Conservation (phyloP, 2,113 vertebrate species). For the Erinaceus europaeus region DNA sequence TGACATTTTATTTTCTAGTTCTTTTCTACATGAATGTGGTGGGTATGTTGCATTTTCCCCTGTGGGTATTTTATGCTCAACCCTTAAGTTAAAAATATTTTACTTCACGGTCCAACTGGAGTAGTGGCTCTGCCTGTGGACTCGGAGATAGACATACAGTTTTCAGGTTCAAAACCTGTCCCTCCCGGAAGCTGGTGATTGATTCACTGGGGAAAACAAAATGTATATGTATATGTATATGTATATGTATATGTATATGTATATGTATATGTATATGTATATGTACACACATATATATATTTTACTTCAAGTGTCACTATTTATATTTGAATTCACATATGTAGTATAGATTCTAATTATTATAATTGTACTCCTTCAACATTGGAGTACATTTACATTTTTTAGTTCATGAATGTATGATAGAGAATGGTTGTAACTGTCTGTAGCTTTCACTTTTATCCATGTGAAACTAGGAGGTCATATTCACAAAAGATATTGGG, state of each 20-base stretch:
- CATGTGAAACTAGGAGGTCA: background rate
- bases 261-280: no score
- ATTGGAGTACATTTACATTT: conserved; percentile 18
- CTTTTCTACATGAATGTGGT: background rate
- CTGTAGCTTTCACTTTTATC: background rate
- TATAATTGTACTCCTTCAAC: background rate
- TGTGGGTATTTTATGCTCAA: background rate
- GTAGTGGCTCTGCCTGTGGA: no score
- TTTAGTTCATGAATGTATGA: background rate
- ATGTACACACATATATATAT: no score
- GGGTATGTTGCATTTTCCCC: background rate
- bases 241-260: no score
- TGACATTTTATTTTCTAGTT: conserved; percentile 22
- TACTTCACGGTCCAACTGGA: no score
- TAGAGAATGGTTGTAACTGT: background rate
- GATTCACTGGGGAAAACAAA: no score
- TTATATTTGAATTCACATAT: background rate
- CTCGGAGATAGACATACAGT: no score
- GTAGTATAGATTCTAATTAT: background rate
- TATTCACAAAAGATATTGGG: background rate
- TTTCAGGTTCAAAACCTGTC: no score
- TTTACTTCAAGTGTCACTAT: background rate
- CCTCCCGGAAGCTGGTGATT: no score
- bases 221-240: no score
- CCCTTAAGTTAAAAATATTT: background rate